A percentile compares a stretch with the other conserved stretches of the same genome.
Evolutionary conservation across 2,113 vertebrate species (phyloP).

Genomic region (Antennarius striatus): DNA sequence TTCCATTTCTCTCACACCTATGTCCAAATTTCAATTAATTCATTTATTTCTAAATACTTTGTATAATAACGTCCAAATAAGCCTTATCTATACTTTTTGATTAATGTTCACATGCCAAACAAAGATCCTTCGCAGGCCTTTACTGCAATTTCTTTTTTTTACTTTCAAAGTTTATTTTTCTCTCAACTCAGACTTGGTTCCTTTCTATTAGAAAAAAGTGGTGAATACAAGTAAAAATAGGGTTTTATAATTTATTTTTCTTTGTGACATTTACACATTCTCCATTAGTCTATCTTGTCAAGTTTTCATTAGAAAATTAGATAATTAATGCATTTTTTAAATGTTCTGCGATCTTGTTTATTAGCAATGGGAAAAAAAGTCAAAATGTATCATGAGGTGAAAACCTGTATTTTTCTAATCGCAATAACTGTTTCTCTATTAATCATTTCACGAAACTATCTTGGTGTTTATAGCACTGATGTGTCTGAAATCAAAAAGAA

Average conservation of each 20-base stretch:
- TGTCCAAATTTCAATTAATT: too few relatives aligned
- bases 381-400: neutral
- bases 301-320: neutral
- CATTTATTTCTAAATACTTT: too few relatives aligned
- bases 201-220: neutral
- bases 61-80: too few relatives aligned
- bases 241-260: neutral
- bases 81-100: too few relatives aligned
- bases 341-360: constrained; percentile 6
- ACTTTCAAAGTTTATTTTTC: too few relatives aligned
- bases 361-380: constrained; percentile 3
- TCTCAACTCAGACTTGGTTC: too few relatives aligned
- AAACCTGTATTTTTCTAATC: neutral
- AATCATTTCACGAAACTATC: neutral
- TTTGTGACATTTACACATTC: neutral
- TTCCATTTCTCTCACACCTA: too few relatives aligned
- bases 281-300: neutral
- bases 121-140: too few relatives aligned
- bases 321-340: neutral
- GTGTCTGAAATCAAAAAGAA: too few relatives aligned
- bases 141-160: too few relatives aligned
- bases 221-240: constrained; percentile 12
- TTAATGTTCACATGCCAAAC: too few relatives aligned
- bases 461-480: too few relatives aligned
- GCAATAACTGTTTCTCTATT: neutral